A percentile compares a stretch with the other conserved stretches of the same genome.
Evolutionary conservation across 2,888 invertebrate genomes (phyloP).

Genomic region (Lordiphosa andalusiaca): DNA sequence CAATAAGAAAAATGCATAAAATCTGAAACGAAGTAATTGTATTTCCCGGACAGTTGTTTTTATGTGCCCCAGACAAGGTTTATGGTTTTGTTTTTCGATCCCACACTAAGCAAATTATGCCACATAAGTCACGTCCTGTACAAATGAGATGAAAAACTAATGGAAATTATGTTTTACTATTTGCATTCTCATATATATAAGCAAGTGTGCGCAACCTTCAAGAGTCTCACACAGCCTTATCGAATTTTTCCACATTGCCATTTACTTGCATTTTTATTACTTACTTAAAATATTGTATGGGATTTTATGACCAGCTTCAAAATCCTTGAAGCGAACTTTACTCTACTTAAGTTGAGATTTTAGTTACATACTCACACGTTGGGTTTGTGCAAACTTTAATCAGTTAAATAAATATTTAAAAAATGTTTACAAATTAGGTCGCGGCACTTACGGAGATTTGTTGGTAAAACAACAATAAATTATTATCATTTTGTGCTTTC

Average conservation of each 20-base stretch:
- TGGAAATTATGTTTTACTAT: slow-evolving; percentile 15
- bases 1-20: slow-evolving; percentile 41
- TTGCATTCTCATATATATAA: too few relatives aligned
- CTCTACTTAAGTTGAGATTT: slow-evolving; percentile 18
- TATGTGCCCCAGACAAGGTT: slow-evolving; percentile 67
- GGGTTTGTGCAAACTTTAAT: slow-evolving; percentile 30
- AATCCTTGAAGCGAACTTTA: slow-evolving; percentile 50
- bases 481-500: too few relatives aligned
- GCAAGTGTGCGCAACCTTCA: too few relatives aligned
- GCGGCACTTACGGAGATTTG: too few relatives aligned
- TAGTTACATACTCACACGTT: slow-evolving; percentile 17
- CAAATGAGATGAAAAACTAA: slow-evolving; percentile 20
- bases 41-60: slow-evolving; percentile 16
- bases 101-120: slow-evolving; percentile 7
- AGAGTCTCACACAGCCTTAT: too few relatives aligned
- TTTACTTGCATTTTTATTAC: slow-evolving; percentile 61
- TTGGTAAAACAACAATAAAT: too few relatives aligned
- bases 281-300: slow-evolving; percentile 56
- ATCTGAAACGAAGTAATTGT: slow-evolving; percentile 40
- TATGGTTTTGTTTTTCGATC: slow-evolving; percentile 59
- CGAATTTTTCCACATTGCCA: slow-evolving; percentile 20
- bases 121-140: slow-evolving; percentile 66
- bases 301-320: slow-evolving; percentile 52
- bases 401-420: too few relatives aligned
- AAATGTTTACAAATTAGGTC: too few relatives aligned